Evolutionary conservation across 2,797 vertebrate species (phyloP).

Genomic region (Sparus aurata): DNA sequence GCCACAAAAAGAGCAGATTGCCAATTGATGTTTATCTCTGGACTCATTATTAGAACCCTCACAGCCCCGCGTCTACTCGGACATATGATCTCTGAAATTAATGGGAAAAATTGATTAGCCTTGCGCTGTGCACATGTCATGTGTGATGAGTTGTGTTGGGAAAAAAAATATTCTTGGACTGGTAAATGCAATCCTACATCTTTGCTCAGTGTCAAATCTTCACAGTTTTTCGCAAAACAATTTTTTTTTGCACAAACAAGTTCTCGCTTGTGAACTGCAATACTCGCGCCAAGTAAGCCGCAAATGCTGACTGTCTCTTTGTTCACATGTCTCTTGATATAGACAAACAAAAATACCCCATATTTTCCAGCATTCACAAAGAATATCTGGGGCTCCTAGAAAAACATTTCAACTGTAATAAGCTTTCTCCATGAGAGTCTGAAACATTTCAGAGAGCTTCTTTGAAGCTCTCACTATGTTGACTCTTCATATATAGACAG

Average conservation of each 20-base stretch:
- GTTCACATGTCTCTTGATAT: constrained; percentile 81
- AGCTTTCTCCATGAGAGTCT: constrained; percentile 83
- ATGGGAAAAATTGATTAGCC: constrained; percentile 52
- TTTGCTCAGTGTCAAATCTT: constrained; percentile 60
- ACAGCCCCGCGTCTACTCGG: constrained; percentile 32
- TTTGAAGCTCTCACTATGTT: constrained; percentile 84
- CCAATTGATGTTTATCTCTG: constrained; percentile 64
- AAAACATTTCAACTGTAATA: constrained; percentile 87
- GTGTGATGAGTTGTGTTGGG: constrained; percentile 22
- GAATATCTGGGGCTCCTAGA: constrained; percentile 82
- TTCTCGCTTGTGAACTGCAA: constrained; percentile 75
- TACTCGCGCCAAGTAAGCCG: constrained; percentile 72
- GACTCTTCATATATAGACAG: constrained; percentile 83
- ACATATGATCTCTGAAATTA: constrained; percentile 56
- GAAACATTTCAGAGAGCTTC: constrained; percentile 79
- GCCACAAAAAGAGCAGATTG: constrained; percentile 64
- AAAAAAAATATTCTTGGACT: constrained; percentile 39
- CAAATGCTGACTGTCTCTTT: constrained; percentile 82
- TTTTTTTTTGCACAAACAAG: constrained; percentile 62
- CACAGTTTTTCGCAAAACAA: constrained; percentile 46
- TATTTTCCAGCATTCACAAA: constrained; percentile 83
- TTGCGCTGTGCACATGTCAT: constrained; percentile 26
- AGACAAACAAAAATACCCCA: constrained; percentile 82
- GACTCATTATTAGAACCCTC: constrained; percentile 57
- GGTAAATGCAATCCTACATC: constrained; percentile 47